Evolutionary conservation across 2,797 vertebrate species (phyloP).

Genomic region (Leptoclinus maculatus): DNA sequence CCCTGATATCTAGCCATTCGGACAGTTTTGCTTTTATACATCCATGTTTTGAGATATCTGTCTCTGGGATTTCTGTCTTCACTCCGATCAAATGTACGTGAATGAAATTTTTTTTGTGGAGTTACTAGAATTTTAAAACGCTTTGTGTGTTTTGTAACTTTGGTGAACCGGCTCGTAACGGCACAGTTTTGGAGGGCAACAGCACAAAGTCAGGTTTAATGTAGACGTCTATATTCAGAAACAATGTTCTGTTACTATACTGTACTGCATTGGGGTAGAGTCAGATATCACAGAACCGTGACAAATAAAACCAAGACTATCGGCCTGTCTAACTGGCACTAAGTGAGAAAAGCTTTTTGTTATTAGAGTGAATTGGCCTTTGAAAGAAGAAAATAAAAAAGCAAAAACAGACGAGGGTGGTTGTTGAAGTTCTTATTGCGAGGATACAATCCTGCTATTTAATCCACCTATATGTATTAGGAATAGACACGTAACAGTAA

Average conservation of each 20-base stretch:
- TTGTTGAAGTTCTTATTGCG: slow-evolving; percentile 5
- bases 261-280: background rate
- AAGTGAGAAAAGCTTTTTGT: background rate
- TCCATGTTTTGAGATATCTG: background rate
- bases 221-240: background rate
- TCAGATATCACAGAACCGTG: background rate
- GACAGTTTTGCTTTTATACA: background rate
- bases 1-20: background rate
- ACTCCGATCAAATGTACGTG: background rate
- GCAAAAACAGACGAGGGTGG: background rate
- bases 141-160: background rate
- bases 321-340: background rate
- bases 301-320: background rate
- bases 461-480: slow-evolving; percentile 1
- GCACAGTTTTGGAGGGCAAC: background rate
- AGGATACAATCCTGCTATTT: background rate
- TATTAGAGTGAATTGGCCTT: background rate
- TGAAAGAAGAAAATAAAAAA: background rate
- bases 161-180: background rate
- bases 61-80: background rate
- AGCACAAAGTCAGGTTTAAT: background rate
- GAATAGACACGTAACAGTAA: slow-evolving; percentile 33
- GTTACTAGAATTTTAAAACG: background rate
- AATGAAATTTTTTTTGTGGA: background rate
- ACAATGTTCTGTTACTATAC: background rate